A percentile compares a stretch with the other conserved stretches of the same genome.
Evolutionary conservation across 2,797 vertebrate genomes (phyloP).

Genomic region (Pogoniulus pusillus): DNA sequence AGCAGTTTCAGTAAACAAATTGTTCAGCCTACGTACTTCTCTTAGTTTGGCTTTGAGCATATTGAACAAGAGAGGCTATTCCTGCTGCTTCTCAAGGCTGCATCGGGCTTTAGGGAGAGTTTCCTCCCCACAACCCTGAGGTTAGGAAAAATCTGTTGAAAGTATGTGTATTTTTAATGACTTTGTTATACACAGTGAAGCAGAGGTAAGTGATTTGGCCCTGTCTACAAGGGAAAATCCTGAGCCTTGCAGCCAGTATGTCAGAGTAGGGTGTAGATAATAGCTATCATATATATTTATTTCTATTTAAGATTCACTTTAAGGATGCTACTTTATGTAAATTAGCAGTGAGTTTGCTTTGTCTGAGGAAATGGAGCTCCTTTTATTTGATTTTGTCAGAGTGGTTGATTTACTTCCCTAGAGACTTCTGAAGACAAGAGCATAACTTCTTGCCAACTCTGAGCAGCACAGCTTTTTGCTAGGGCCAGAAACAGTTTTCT

Average conservation of each 20-base stretch:
- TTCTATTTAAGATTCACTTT: neutral
- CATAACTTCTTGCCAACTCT: neutral
- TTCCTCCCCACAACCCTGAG: neutral
- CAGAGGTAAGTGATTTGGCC: neutral
- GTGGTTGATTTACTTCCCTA: neutral
- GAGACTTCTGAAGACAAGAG: neutral
- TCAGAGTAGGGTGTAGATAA: neutral
- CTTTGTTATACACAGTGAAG: neutral
- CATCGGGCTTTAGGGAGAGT: neutral
- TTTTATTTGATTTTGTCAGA: neutral
- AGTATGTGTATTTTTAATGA: neutral
- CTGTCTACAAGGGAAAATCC: neutral
- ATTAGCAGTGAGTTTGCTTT: neutral
- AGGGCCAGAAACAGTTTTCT: neutral
- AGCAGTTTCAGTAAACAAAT: slow-evolving; percentile 56
- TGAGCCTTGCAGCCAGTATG: neutral
- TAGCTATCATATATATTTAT: no score
- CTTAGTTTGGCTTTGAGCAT: neutral
- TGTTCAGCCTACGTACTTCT: neutral
- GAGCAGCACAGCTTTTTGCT: neutral
- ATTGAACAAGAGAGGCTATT: neutral
- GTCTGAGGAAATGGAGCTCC: neutral
- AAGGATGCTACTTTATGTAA: neutral
- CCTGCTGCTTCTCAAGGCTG: neutral
- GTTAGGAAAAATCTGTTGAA: neutral